Evolutionary conservation across 64 coral and sea anemone species (phyloP), one percentile per base, ranked within the genome.

Genomic region (Anthopleura sola): DNA sequence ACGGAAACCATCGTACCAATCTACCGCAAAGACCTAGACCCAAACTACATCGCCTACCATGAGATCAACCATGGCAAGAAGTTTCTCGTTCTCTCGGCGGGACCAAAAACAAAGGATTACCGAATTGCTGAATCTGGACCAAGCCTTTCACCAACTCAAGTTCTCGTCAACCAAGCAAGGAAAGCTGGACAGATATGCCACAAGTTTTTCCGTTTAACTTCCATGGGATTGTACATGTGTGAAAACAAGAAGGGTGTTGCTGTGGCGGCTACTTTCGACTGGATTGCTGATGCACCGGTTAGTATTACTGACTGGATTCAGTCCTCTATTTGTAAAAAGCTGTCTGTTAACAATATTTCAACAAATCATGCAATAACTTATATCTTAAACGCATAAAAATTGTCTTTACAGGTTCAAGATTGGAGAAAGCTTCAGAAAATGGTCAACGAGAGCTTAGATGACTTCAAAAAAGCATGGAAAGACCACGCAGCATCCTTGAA

Each of bases 21-120:
- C 19, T 92, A 92, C 46, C 90, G 90, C 50, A 87, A 87, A 53
- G 90, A 92, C 80, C 90, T 92, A 54, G 86, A 92, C 36, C 86
- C 85, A 0, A 88, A 81, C 28, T 92, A 77, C 80, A 20, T 92
- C 24, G 90, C 86, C n/a, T 92, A 92, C 75, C 88, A 92, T 47
- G 90, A 92, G 31, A 78, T 92, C 37, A 53, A 88, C 78, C 68
- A 40, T 14, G 62, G 75, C 46, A 74, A 40, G 34, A 83, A 88
- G 29, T 92, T 87, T 18, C 48, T 88, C 5, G 31, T 92, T 23
- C 75, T 92, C 49, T 87, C 90, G 5, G 64, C 90, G 24, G 90
- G 90, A 34, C 60, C 60, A 57, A 54, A 82, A 15, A 92, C 90
- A 74, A 56, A 60, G 26, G 90, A 92, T 26, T 77, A 82, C 38